phyloP scores from a whole-genome alignment of 2,797 vertebrate species.

The Psittacula echo region DNA sequence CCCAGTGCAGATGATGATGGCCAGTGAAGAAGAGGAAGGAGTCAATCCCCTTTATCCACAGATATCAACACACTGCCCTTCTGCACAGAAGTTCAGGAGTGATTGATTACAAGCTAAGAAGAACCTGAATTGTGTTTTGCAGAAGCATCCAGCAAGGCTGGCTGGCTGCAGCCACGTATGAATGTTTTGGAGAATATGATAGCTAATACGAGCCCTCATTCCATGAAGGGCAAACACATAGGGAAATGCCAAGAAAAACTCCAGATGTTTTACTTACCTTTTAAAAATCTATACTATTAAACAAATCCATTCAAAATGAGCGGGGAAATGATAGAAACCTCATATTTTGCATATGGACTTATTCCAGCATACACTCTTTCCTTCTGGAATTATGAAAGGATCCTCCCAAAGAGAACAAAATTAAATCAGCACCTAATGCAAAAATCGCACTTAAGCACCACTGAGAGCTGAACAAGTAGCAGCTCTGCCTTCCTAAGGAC shows the following conservation, averaged over 20 bases:
- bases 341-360: neutral
- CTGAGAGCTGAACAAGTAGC: neutral
- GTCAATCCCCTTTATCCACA: neutral
- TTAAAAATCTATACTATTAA: neutral
- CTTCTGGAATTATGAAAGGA: neutral
- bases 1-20: neutral
- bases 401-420: neutral
- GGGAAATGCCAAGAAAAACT: slow-evolving; percentile 4
- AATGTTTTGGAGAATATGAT: neutral
- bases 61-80: neutral
- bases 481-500: neutral
- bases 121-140: neutral
- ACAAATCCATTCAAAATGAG: neutral
- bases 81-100: neutral
- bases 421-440: neutral
- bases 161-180: neutral
- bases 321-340: neutral
- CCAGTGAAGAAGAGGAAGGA: neutral
- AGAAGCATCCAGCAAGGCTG: neutral
- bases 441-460: neutral
- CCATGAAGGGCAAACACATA: slow-evolving; percentile 1
- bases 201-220: neutral
- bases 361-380: neutral
- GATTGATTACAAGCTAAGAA: neutral
- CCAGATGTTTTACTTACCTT: slow-evolving; percentile 21